A percentile compares a stretch with the other conserved stretches of the same genome.
These are phyloP conservation scores for Crotalus viridis DNA, from an alignment of 2,113 vertebrate genomes.

Conservation along the genomic window DNA sequence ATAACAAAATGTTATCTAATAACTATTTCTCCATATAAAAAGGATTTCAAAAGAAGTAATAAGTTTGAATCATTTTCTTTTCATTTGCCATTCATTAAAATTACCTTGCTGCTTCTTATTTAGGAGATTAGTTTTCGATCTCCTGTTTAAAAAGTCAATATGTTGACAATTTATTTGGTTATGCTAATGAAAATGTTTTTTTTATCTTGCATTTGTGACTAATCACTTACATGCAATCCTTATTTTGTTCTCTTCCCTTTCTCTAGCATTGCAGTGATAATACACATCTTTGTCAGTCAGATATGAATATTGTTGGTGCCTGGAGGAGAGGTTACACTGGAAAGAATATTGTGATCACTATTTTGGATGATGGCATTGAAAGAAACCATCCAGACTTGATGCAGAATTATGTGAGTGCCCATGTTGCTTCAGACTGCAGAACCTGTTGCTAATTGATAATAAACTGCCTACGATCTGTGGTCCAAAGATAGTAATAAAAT, in stretches of 20 bases:
- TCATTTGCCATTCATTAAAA: background rate
- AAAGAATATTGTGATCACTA: slow-evolving; percentile 95
- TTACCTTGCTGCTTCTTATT: slow-evolving; percentile 1
- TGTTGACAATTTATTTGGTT: slow-evolving; percentile 5
- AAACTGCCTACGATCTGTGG: background rate
- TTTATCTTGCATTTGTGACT: background rate
- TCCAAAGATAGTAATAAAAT: background rate
- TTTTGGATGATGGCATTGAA: slow-evolving; percentile 96
- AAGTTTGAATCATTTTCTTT: slow-evolving; percentile 8
- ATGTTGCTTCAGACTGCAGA: background rate
- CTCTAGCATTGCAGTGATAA: slow-evolving; percentile 94
- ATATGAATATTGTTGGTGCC: slow-evolving; percentile 99
- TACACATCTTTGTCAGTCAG: slow-evolving; percentile 93
- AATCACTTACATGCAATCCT: slow-evolving; percentile 19
- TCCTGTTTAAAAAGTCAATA: background rate
- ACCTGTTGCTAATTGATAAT: slow-evolving; percentile 15
- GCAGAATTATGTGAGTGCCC: slow-evolving; percentile 94
- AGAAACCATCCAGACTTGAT: slow-evolving; percentile 94
- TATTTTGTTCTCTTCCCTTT: slow-evolving; percentile 37
- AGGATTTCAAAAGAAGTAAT: slow-evolving; percentile 19
- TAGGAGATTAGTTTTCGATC: background rate
- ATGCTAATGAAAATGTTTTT: slow-evolving; percentile 8
- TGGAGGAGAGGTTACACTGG: slow-evolving; percentile 98
- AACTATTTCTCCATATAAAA: background rate
- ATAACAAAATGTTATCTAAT: background rate